Base-by-base conservation (phyloP, 2,888 invertebrate species). In the Heliconius aoede region DNA sequence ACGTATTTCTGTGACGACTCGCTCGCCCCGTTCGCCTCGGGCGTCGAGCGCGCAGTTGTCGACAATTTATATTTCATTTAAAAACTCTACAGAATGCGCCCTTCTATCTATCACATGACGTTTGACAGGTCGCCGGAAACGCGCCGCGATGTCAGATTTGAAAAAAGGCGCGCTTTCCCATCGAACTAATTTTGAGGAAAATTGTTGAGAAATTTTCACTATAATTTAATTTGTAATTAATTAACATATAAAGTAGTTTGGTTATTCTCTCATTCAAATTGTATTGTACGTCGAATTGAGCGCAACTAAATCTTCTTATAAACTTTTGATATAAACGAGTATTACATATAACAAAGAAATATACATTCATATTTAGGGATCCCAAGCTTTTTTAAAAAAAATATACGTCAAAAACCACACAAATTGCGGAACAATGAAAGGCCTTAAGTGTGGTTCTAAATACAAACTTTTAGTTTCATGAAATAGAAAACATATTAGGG, bases 91-190 rank as follows among this genome's bases (percentile, higher is more conserved):
- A 86, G 90, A 93, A 90, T 92, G 93, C 90, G 93, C 94, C 94
- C 94, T 94, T 94, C 93, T 93, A 93, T 94, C 91, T 92, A 94
- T 94, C 94, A 94, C 93, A 94, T 94, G 94, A 93, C 91, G 92
- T 93, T 93, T 94, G 94, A 94, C 94, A 94, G 94, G 87, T 93
- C 92, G 89, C 88, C 91, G 92, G 92, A 92, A 92, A 91, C 88
- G 87, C 88, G 85, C 83, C 85, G 87, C 89, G 84, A 91, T 93
- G 94, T 94, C 94, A 94, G 86, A 90, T 91, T 89, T 84, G 87
- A 90, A 91, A 93, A 92, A 90, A 90, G 93, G 94, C 93, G 94
- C 88, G 85, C 84, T 84, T 83, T 77, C 55, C 76, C 77, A 79
- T 68, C 74, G 80, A 81, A 79, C 74, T 80, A 68, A 24, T 55